phyloP scores from a whole-genome alignment of 2,888 invertebrate genomes.

The Portevinia maculata region DNA sequence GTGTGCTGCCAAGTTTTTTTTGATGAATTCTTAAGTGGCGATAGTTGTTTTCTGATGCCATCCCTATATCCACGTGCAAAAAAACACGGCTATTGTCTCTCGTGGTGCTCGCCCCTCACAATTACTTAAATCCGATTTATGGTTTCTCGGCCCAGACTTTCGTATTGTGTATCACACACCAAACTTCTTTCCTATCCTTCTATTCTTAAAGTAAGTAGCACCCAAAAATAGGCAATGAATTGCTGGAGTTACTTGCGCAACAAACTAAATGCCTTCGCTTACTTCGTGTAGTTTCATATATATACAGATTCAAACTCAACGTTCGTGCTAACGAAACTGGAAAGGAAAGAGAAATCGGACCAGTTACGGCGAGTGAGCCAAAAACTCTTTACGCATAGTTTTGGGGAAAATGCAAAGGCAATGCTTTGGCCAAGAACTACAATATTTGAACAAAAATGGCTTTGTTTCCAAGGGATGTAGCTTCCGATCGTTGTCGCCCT shows the following conservation, averaged over 20 bases:
- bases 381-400: not conserved
- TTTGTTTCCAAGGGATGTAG: not conserved
- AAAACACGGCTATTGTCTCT: too few species aligned
- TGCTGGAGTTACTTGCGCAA: too few species aligned
- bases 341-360: not conserved
- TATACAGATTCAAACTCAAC: not conserved
- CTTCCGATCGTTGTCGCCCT: not conserved
- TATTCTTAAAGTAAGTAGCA: too few species aligned
- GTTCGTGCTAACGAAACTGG: too few species aligned
- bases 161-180: not conserved
- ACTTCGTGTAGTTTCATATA: not conserved
- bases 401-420: not conserved
- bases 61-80: too few species aligned
- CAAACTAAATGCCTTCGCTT: too few species aligned
- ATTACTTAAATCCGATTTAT: not conserved
- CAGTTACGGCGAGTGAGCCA: not conserved
- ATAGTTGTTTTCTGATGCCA: too few species aligned
- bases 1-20: too few species aligned
- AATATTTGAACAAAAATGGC: not conserved
- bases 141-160: not conserved
- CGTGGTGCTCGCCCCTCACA: not conserved
- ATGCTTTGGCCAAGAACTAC: constrained; percentile 2
- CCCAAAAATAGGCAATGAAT: too few species aligned
- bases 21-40: too few species aligned
- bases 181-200: too few species aligned